Evolutionary conservation across 2,797 vertebrate species (phyloP).

Genomic region (Thunnus albacares): DNA sequence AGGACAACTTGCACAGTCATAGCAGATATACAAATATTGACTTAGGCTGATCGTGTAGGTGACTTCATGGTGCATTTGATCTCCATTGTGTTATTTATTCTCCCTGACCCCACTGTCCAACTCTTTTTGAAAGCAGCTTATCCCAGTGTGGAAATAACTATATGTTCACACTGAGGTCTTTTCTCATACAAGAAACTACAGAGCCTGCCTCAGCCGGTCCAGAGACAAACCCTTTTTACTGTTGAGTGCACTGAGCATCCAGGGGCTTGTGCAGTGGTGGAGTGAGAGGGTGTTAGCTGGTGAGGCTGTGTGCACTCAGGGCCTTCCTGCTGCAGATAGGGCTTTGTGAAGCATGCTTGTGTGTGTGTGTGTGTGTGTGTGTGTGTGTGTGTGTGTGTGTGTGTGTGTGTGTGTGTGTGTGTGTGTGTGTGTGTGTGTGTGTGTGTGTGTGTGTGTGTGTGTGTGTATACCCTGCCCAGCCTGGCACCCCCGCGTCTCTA

Average conservation of each 20-base stretch:
- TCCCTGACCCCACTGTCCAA: slow-evolving; percentile 39
- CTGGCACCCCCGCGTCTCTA: slow-evolving; percentile 75
- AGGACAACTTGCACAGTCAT: slow-evolving; percentile 41
- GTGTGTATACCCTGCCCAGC: slow-evolving; percentile 58
- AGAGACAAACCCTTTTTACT: slow-evolving; percentile 84
- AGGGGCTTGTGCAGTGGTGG: slow-evolving; percentile 69
- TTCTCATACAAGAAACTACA: slow-evolving; percentile 68
- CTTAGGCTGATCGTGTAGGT: slow-evolving; percentile 41
- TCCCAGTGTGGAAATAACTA: slow-evolving; percentile 62
- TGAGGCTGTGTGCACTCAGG: slow-evolving; percentile 72
- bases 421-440: slow-evolving; percentile 11
- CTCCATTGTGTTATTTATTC: slow-evolving; percentile 59
- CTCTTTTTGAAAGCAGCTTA: slow-evolving; percentile 65
- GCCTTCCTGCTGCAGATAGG: slow-evolving; percentile 75
- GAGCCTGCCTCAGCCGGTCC: slow-evolving; percentile 72
- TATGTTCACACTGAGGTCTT: slow-evolving; percentile 58
- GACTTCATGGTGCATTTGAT: slow-evolving; percentile 64
- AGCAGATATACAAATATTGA: slow-evolving; percentile 54
- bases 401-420: slow-evolving; percentile 51
- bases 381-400: slow-evolving; percentile 5
- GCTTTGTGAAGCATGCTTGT: slow-evolving; percentile 72
- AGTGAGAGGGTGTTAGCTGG: slow-evolving; percentile 77
- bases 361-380: slow-evolving; percentile 28
- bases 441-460: slow-evolving; percentile 46
- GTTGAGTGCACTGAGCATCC: slow-evolving; percentile 79